Conservation (phyloP, 2,888 invertebrate genomes). For the Cordylochernes scorpioides region DNA sequence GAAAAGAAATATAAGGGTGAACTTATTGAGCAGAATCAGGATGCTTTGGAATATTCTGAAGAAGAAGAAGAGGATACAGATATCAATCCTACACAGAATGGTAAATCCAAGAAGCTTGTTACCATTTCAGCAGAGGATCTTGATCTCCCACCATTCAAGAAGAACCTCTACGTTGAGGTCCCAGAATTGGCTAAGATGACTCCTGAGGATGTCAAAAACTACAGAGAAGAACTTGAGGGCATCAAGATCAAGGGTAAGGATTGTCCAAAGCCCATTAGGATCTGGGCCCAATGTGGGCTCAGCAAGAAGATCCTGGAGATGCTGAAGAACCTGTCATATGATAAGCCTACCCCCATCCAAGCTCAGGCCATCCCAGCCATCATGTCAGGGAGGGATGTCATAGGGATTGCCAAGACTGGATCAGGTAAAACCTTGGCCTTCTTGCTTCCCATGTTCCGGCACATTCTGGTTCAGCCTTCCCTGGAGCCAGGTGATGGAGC, state of each 20-base stretch:
- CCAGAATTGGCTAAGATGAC: constrained; percentile 84
- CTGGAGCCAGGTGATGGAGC: constrained; percentile 94
- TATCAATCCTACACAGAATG: too few species aligned
- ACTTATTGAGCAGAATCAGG: constrained; percentile 94
- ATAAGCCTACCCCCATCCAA: constrained; percentile 95
- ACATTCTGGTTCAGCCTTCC: constrained; percentile 73
- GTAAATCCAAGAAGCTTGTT: constrained; percentile 59
- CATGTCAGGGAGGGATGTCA: constrained; percentile 82
- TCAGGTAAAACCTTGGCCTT: constrained; percentile 96
- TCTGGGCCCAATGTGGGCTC: constrained; percentile 95
- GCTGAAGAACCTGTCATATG: constrained; percentile 59
- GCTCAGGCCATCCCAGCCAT: constrained; percentile 70
- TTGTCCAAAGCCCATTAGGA: constrained; percentile 72
- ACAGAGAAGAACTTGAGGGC: constrained; percentile 54
- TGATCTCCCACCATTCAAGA: constrained; percentile 62
- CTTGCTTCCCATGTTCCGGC: constrained; percentile 84
- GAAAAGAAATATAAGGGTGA: constrained; percentile 49
- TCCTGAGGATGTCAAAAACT: constrained; percentile 30
- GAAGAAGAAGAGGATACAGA: constrained; percentile 85
- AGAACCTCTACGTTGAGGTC: constrained; percentile 89
- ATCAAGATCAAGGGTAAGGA: constrained; percentile 81
- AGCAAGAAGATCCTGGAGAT: constrained; percentile 80
- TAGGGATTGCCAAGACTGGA: constrained; percentile 86
- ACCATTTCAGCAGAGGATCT: constrained; percentile 72
- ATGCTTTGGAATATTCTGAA: constrained; percentile 80